Conservation (phyloP, 1,140 invertebrate species). For the Vollenhovia emeryi region DNA sequence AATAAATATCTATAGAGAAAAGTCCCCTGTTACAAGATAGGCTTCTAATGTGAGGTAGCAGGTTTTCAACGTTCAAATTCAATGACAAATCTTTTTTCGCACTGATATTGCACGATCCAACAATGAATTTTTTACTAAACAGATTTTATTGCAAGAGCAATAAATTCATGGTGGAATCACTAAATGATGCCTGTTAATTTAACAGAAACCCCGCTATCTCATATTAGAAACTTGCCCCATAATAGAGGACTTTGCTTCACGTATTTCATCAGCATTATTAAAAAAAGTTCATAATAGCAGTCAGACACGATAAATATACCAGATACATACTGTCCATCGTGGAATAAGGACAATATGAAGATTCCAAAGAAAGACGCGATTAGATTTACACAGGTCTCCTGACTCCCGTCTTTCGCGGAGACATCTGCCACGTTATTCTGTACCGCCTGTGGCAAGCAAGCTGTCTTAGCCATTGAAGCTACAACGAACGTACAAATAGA, state of each 20-base stretch:
- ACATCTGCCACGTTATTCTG: slow-evolving; percentile 97
- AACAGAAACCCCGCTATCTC: too few species aligned
- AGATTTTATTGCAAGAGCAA: too few species aligned
- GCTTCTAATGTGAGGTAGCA: too few species aligned
- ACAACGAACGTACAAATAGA: background rate
- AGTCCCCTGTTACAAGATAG: too few species aligned
- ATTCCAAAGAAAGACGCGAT: slow-evolving; percentile 92
- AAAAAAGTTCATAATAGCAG: slow-evolving; percentile 25
- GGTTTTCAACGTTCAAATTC: too few species aligned
- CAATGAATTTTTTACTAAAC: too few species aligned
- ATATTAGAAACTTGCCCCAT: too few species aligned
- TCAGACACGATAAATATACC: background rate
- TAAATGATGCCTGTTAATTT: too few species aligned
- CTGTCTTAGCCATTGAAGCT: background rate
- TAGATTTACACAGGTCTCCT: slow-evolving; percentile 98
- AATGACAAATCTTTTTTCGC: too few species aligned
- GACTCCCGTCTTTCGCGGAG: slow-evolving; percentile 97
- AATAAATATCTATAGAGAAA: slow-evolving; percentile 89
- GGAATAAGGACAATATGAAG: slow-evolving; percentile 90
- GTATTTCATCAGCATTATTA: slow-evolving; percentile 54
- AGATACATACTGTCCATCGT: slow-evolving; percentile 84
- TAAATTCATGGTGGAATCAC: too few species aligned
- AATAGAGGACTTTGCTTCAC: too few species aligned
- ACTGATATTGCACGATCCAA: too few species aligned
- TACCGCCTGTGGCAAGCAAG: slow-evolving; percentile 87